phyloP scores from a whole-genome alignment of 2,797 vertebrate genomes.

The Sebastolobus altivelis region DNA sequence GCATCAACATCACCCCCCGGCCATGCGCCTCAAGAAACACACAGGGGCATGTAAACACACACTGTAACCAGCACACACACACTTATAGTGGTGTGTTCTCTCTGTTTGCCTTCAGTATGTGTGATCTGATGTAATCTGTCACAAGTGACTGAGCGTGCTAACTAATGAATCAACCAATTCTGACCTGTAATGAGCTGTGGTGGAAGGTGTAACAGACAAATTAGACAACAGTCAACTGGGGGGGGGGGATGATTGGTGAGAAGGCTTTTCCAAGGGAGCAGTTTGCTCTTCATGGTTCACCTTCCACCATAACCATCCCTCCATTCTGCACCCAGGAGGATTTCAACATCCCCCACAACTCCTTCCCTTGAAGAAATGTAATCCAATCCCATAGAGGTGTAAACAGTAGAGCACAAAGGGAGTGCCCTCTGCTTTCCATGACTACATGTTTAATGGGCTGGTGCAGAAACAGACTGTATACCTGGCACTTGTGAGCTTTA shows the following conservation, averaged over 20 bases:
- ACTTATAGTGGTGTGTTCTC: too few relatives aligned
- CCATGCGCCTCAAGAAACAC: constrained; percentile 16
- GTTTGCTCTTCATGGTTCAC: constrained; percentile 28
- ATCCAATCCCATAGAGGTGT: neutral
- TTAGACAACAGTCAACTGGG: neutral
- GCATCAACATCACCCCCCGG: constrained; percentile 29
- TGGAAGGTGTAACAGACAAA: constrained; percentile 18
- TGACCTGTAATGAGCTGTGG: constrained; percentile 29
- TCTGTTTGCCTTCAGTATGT: neutral
- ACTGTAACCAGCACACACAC: neutral
- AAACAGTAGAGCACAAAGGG: neutral
- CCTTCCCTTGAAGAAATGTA: neutral
- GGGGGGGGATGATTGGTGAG: neutral
- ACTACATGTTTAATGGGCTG: neutral
- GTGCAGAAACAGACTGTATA: neutral
- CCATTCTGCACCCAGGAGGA: neutral
- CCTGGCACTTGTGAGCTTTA: neutral
- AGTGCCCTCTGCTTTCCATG: neutral
- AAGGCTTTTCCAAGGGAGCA: neutral
- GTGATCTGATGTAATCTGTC: constrained; percentile 11
- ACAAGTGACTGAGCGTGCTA: constrained; percentile 1
- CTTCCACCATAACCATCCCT: constrained; percentile 1
- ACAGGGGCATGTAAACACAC: constrained; percentile 1
- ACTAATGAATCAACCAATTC: constrained; percentile 21
- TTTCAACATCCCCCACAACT: neutral